Percentiles rank a stretch among this genome's conserved stretches.
These are phyloP conservation scores for Paracyclopina nana DNA, from an alignment of 1,140 invertebrate species.

Conservation along the genomic window DNA sequence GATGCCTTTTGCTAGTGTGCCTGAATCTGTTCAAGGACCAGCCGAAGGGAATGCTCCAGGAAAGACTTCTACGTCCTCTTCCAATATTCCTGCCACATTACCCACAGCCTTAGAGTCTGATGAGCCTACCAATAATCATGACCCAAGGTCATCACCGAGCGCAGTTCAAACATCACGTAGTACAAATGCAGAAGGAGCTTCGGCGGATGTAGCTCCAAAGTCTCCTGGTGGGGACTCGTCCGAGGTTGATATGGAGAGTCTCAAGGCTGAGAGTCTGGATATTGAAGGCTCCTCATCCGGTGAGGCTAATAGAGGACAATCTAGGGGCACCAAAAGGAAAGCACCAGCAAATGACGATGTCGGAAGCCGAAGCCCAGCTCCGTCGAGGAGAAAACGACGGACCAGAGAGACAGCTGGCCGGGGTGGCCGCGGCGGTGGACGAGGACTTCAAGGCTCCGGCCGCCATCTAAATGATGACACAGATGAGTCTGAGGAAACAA, in stretches of 20 bases:
- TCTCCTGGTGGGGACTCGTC: constrained; percentile 1
- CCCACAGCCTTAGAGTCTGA: too few species aligned
- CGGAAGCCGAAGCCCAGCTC: neutral
- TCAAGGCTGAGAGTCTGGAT: neutral
- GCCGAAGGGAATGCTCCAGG: too few species aligned
- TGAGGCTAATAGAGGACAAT: neutral
- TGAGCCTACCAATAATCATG: too few species aligned
- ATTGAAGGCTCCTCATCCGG: neutral
- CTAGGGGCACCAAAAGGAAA: neutral
- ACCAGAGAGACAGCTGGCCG: neutral
- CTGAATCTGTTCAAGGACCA: constrained; percentile 4
- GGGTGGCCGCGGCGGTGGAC: neutral
- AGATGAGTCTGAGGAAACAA: constrained; percentile 11
- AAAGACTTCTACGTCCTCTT: neutral
- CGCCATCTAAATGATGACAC: constrained; percentile 1
- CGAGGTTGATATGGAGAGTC: constrained; percentile 1
- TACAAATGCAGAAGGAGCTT: too few species aligned
- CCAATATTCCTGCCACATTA: too few species aligned
- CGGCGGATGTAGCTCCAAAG: neutral
- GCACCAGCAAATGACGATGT: neutral
- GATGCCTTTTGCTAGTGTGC: constrained; percentile 12
- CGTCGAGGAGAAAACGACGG: neutral
- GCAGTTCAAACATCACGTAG: too few species aligned
- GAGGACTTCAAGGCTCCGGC: neutral
- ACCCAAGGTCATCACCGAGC: too few species aligned